Percentiles rank a stretch among this genome's conserved stretches.
Conservation (phyloP, 2,113 vertebrate genomes). For the Nerophis ophidion region DNA sequence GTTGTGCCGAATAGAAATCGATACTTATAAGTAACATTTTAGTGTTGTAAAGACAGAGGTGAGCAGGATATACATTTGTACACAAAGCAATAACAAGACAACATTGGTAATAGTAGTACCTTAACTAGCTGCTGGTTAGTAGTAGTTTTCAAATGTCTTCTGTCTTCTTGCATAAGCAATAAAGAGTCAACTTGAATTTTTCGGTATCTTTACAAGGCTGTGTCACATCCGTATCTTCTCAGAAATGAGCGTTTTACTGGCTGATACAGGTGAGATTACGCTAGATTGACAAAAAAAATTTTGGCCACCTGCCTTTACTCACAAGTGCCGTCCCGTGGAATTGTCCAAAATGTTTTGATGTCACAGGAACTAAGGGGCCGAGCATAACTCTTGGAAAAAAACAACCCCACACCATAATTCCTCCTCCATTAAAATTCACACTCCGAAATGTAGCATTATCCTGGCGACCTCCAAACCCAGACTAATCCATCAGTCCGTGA, state of each 20-base stretch:
- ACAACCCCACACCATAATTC: too few species aligned
- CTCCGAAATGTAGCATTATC: too few species aligned
- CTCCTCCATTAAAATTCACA: too few species aligned
- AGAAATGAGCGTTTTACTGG: background rate
- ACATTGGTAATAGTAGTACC: conserved; percentile 4
- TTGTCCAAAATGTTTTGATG: too few species aligned
- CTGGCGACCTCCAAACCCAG: too few species aligned
- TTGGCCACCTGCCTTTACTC: too few species aligned
- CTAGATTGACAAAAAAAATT: too few species aligned
- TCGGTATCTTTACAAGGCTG: background rate
- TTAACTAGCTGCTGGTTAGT: background rate
- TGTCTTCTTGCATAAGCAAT: conserved; percentile 4
- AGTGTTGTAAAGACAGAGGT: conserved; percentile 5
- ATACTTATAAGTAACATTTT: conserved; percentile 16
- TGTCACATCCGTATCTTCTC: background rate
- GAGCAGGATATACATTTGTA: conserved; percentile 23
- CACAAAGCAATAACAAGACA: conserved; percentile 1
- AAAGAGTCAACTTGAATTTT: background rate
- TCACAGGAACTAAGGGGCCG: too few species aligned
- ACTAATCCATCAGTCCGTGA: too few species aligned
- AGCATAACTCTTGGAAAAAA: too few species aligned
- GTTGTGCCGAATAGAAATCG: conserved; percentile 13
- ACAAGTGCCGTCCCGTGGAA: too few species aligned
- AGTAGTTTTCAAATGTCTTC: conserved; percentile 5
- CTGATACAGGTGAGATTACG: background rate